These are phyloP conservation scores for Halyomorpha halys DNA, from an alignment of 1,140 invertebrate species.

Conservation along the genomic window DNA sequence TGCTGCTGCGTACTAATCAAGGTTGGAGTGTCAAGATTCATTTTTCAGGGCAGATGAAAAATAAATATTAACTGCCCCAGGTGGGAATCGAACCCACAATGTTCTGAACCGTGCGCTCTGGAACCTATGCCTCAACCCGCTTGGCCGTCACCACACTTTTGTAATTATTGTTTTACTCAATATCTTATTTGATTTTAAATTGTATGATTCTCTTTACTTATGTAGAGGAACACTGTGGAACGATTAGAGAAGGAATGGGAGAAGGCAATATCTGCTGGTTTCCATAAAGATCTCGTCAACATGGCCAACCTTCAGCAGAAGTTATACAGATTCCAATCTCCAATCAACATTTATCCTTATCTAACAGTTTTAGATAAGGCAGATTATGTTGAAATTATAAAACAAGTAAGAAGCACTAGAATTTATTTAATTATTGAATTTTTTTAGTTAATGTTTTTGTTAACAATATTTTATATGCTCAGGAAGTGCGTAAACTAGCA, in stretches of 20 bases:
- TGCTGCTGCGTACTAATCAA: no score
- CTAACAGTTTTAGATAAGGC: slow-evolving; percentile 52
- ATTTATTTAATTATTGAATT: not conserved
- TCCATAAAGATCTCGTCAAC: slow-evolving; percentile 53
- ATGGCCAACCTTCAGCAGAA: slow-evolving; percentile 42
- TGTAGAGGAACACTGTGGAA: slow-evolving; percentile 44
- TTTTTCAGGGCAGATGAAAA: no score
- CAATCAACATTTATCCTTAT: slow-evolving; percentile 61
- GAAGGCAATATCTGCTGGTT: slow-evolving; percentile 45
- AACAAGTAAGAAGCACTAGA: slow-evolving; percentile 35
- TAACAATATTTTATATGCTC: slow-evolving; percentile 35
- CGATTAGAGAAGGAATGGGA: slow-evolving; percentile 57
- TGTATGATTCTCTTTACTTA: not conserved
- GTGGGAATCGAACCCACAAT: no score
- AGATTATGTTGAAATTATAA: slow-evolving; percentile 50
- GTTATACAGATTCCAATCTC: slow-evolving; percentile 36
- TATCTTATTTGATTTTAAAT: slow-evolving; percentile 28
- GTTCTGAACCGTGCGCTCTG: no score
- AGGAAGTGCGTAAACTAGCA: slow-evolving; percentile 56
- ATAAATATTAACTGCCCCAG: no score
- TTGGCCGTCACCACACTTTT: no score
- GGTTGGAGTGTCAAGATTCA: no score
- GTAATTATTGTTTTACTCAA: no score
- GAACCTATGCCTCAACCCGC: no score
- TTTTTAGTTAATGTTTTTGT: not conserved